These are phyloP conservation scores for Monopterus albus DNA, from an alignment of 2,113 vertebrate genomes.

Conservation along the genomic window DNA sequence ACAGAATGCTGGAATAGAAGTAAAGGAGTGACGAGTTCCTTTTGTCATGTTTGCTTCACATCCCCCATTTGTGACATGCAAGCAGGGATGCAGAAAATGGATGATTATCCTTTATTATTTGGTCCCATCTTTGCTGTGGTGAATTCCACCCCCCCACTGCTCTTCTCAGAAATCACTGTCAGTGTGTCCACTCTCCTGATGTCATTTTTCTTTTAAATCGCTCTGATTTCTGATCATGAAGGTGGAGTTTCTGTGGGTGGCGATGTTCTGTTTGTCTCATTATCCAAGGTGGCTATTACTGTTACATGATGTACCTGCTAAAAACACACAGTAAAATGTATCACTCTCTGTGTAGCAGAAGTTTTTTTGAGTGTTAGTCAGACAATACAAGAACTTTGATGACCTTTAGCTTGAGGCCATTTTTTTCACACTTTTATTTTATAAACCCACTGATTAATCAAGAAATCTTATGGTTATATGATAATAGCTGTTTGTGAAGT, in stretches of 20 bases:
- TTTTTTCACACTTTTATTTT: not conserved
- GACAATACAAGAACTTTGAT: too few relatives aligned
- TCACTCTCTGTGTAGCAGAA: not conserved
- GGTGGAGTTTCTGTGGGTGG: conserved; percentile 7
- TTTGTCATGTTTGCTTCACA: conserved; percentile 16
- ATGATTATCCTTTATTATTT: not conserved
- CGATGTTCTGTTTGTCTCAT: conserved; percentile 20
- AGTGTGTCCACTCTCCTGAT: not conserved
- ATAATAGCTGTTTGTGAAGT: too few relatives aligned
- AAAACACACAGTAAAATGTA: conserved; percentile 2
- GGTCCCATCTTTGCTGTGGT: not conserved
- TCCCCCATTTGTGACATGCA: not conserved
- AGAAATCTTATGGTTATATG: too few relatives aligned
- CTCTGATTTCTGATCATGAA: too few relatives aligned
- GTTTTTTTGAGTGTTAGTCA: too few relatives aligned
- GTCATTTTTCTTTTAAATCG: not conserved
- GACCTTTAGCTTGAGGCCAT: too few relatives aligned
- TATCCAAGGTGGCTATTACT: not conserved
- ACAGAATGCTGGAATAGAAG: not conserved
- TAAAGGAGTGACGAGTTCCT: not conserved
- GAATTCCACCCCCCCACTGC: too few relatives aligned
- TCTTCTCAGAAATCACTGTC: not conserved
- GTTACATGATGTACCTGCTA: conserved; percentile 7
- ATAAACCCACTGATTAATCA: not conserved
- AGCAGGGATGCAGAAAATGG: not conserved